phyloP scores from a whole-genome alignment of 2,888 invertebrate species.

The Tetramorium bicarinatum region DNA sequence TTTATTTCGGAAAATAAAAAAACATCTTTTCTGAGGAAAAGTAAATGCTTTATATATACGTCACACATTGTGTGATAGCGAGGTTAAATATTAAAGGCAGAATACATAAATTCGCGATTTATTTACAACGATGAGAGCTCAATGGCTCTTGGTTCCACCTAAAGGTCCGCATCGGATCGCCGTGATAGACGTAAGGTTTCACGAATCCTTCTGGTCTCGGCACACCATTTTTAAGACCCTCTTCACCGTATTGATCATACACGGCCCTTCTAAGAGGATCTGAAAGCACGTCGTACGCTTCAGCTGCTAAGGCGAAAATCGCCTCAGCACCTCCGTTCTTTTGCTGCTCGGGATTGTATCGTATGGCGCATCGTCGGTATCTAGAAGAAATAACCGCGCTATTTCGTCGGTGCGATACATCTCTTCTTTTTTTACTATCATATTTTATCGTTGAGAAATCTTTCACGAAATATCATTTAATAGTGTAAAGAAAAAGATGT shows the following conservation, averaged over 20 bases:
- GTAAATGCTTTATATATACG: background rate
- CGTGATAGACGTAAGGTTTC: constrained; percentile 93
- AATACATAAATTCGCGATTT: constrained; percentile 16
- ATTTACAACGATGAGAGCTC: constrained; percentile 6
- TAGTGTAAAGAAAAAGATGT: background rate
- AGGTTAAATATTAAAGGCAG: background rate
- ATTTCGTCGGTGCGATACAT: constrained; percentile 8
- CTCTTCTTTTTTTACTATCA: constrained; percentile 2
- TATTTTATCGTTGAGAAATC: background rate
- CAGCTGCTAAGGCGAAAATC: constrained; percentile 90
- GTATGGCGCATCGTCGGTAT: constrained; percentile 88
- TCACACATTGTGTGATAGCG: too few relatives aligned
- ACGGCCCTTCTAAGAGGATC: constrained; percentile 91
- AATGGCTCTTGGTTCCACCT: constrained; percentile 84
- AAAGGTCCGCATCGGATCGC: constrained; percentile 92
- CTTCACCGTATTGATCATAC: constrained; percentile 96
- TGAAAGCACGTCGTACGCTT: constrained; percentile 93
- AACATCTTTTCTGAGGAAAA: background rate
- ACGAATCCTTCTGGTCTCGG: constrained; percentile 90
- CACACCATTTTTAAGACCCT: constrained; percentile 93
- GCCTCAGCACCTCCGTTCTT: constrained; percentile 80
- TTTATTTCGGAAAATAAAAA: background rate
- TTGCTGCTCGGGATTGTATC: constrained; percentile 88
- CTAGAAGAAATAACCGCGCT: constrained; percentile 73
- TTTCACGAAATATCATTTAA: background rate